Percentiles rank a stretch among this genome's conserved stretches.
phyloP scores from a whole-genome alignment of 2,797 vertebrate genomes.

The Sardinella longiceps region DNA sequence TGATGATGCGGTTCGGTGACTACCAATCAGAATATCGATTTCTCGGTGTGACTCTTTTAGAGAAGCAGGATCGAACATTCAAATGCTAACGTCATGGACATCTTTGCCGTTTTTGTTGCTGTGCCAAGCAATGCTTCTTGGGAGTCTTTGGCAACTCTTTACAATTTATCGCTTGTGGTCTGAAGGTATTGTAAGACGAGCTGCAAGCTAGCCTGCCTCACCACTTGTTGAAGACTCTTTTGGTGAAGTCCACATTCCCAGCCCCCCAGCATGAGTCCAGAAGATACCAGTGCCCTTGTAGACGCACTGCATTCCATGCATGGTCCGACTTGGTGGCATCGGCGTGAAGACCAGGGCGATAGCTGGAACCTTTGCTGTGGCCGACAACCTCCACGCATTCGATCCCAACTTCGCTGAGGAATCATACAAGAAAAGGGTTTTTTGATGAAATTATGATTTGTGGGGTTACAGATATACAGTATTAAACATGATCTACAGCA shows the following conservation, averaged over 20 bases:
- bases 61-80: no score
- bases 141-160: no score
- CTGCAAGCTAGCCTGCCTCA: conserved; percentile 41
- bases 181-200: background rate
- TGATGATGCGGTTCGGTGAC: no score
- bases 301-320: conserved; percentile 63
- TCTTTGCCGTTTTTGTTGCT: no score
- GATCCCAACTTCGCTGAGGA: conserved; percentile 61
- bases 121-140: no score
- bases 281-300: conserved; percentile 60
- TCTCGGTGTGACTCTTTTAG: no score
- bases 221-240: conserved; percentile 61
- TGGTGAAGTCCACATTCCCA: conserved; percentile 60
- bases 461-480: no score
- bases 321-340: conserved; percentile 65
- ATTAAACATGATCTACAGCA: no score
- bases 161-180: no score
- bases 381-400: conserved; percentile 57
- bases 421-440: conserved; percentile 11
- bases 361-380: conserved; percentile 54
- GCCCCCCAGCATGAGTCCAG: conserved; percentile 70
- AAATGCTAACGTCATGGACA: no score
- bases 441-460: no score
- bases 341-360: conserved; percentile 41
- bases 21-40: no score